These are phyloP conservation scores for Furcula furcula DNA, from an alignment of 2,888 invertebrate genomes.

Conservation along the genomic window DNA sequence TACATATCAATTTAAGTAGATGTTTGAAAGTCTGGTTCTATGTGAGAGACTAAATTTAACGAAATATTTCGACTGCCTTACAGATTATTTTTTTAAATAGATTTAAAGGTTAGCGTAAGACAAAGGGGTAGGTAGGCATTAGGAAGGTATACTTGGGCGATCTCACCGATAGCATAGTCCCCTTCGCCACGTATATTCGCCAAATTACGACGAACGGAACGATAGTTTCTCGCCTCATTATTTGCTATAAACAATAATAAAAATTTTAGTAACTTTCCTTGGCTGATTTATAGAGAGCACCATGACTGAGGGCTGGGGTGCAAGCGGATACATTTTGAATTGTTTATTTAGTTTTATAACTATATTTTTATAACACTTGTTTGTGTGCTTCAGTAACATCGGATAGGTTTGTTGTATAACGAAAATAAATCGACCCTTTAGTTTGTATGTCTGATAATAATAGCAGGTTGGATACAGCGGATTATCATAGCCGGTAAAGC, in stretches of 20 bases:
- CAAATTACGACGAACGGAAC: constrained; percentile 11
- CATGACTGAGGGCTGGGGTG: constrained; percentile 59
- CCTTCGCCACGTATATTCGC: neutral
- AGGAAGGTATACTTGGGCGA: neutral
- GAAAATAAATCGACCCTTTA: neutral
- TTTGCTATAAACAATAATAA: constrained; percentile 39
- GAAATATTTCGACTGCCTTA: neutral
- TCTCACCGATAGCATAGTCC: neutral
- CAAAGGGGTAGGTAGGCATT: neutral
- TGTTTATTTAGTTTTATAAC: constrained; percentile 68
- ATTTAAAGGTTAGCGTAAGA: neutral
- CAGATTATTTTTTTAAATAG: neutral
- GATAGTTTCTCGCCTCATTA: constrained; percentile 27
- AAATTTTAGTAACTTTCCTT: constrained; percentile 43
- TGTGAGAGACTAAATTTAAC: neutral
- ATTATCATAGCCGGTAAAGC: no score
- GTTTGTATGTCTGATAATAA: no score
- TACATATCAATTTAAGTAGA: constrained; percentile 10
- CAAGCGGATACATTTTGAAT: constrained; percentile 50
- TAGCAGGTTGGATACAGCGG: no score
- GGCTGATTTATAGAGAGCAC: constrained; percentile 41
- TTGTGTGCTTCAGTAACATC: constrained; percentile 61
- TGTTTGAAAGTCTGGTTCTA: neutral
- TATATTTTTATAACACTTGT: constrained; percentile 56
- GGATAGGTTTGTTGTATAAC: constrained; percentile 21